Evolutionary conservation across 2,888 invertebrate species (phyloP), one percentile per base, ranked within the genome.

Genomic region (Belgica antarctica): DNA sequence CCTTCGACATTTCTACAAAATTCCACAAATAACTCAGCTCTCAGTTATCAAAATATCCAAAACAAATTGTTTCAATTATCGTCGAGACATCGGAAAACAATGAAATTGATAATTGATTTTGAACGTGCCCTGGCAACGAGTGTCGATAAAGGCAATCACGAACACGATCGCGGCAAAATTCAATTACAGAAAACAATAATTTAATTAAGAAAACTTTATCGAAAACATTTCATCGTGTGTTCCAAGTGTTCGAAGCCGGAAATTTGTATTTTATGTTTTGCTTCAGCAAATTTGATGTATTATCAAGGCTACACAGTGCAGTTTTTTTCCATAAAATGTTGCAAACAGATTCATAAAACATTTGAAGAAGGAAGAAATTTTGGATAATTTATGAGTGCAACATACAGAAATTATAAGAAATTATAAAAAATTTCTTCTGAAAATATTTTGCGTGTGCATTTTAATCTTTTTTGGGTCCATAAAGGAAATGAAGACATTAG

Each of bases 401-500:
- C n/a, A 41, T 10, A 41, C 3, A 41, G 31, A 31, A 31, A n/a
- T 31, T 31, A 31, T 31, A 12, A n/a, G 15, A 41, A 41, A 41
- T 41, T 41, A n/a, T 41, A 41, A 4, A 41, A 41, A 12, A 41
- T 41, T 52, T 17, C 52, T 52, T 52, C 22, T 22, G 52, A 22
- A 52, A 52, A 22, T 52, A 22, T 52, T 22, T 52, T 52, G 7
- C 52, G 19, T 52, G 4, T 15, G 31, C 41, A 12, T 4, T 22
- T 22, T 52, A 52, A 2, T 7, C 52, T 31, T 5, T 31, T 31
- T 31, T 31, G 5, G 7, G 5, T 31, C 12, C 27, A 12, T 25
- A 15, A 59, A 59, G 4, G 28, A 25, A 62, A 61, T 24, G 27
- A 61, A 65, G 47, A 27, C 59, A 27, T 65, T n/a, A 22, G 27